Evolutionary conservation across 2,113 vertebrate species (phyloP), one percentile per base, ranked within the genome.

Genomic region (Syngnathus scovelli): DNA sequence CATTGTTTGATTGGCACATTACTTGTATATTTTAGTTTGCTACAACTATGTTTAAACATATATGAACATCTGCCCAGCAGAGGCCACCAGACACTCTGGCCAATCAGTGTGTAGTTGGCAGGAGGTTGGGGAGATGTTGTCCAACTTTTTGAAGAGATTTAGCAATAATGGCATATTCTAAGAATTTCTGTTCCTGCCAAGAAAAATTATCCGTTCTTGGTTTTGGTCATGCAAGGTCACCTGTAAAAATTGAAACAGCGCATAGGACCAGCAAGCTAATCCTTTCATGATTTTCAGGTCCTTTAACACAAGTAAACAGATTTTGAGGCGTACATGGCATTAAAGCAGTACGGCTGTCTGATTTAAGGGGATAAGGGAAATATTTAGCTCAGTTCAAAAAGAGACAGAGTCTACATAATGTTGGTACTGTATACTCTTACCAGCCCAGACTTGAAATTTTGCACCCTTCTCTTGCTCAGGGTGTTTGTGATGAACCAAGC

Each of bases 401-500:
- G 13, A 15, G 23, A 52, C 49, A 10, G 6, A 9, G 46, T 15
- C 61, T 5, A 21, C 33, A 13, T 12, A 10, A 52, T 1, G 1
- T 27, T 15, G 38, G 62, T 6, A 1, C 23, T 38, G 52, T 4
- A 15, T 39, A 19, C 52, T 87, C 94, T 72, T 86, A 99, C 97
- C 90, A 94, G 15, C 43, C 94, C 94, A 0, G 89, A 90, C 88
- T 94, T 94, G 52, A 96, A 96, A 87, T 95, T 96, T 69, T 93
- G 64, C 69, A 98, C 94, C 65, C 94, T 92, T 82, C 74, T 94
- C 79, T 79, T 92, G 38, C 92, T 93, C 67, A 95, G 1, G 33
- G 78, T 71, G 68, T 84, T 86, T 39, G 91, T 88, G 21, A 94
- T 0, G 89, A 90, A 92, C 91, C 89, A 92, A 23, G 93, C 94